phyloP scores from a whole-genome alignment of 35 echinoderm and acorn worm genomes.

The Lytechinus variegatus region DNA sequence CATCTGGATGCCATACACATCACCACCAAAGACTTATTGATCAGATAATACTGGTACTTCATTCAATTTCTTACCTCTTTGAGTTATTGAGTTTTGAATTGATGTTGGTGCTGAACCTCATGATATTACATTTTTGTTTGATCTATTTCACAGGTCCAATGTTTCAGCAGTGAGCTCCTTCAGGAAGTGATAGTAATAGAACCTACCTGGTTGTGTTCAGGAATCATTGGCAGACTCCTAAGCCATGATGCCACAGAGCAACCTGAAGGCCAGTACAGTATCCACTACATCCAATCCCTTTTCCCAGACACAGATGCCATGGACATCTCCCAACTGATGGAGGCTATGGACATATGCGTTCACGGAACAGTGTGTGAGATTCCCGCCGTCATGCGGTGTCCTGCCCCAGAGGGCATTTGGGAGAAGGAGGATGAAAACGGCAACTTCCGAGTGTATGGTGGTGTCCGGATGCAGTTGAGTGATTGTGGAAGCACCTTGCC shows the following conservation, averaged over 20 bases:
- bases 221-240: slow-evolving; percentile 80
- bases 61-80: no score
- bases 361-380: slow-evolving; percentile 92
- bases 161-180: slow-evolving; percentile 92
- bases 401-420: slow-evolving; percentile 79
- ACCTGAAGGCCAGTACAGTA: slow-evolving; percentile 89
- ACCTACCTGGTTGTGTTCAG: slow-evolving; percentile 85
- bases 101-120: background rate
- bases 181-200: slow-evolving; percentile 93
- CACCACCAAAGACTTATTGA: no score
- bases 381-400: slow-evolving; percentile 73
- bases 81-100: background rate
- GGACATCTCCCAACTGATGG: slow-evolving; percentile 87
- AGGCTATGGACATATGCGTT: slow-evolving; percentile 94
- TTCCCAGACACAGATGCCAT: slow-evolving; percentile 80
- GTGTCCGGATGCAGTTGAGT: slow-evolving; percentile 79
- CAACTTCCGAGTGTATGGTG: slow-evolving; percentile 85
- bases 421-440: slow-evolving; percentile 83
- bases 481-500: slow-evolving; percentile 77
- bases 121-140: background rate
- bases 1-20: no score
- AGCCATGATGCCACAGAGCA: slow-evolving; percentile 80
- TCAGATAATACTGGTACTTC: no score
- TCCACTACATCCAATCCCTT: slow-evolving; percentile 92
- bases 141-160: slow-evolving; percentile 82